phyloP scores from a whole-genome alignment of 2,113 vertebrate genomes.

The Brachirus orientalis region DNA sequence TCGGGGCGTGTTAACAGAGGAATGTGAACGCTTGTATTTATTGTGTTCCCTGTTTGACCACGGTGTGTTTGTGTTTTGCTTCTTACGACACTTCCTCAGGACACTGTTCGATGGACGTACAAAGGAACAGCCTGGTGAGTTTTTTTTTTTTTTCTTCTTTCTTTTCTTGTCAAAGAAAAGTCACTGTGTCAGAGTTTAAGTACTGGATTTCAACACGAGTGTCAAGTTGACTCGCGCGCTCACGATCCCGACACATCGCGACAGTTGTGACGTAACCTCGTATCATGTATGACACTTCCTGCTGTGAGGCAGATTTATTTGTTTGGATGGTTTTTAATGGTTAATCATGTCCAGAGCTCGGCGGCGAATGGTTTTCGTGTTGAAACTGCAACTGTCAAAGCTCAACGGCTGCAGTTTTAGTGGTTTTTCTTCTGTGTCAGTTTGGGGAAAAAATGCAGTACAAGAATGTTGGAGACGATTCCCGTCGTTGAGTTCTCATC shows the following conservation, averaged over 20 bases:
- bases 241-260: not conserved
- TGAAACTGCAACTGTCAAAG: too few relatives aligned
- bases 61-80: not conserved
- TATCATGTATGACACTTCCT: too few relatives aligned
- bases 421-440: too few relatives aligned
- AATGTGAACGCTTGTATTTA: not conserved
- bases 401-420: too few relatives aligned
- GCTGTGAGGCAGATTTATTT: too few relatives aligned
- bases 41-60: conserved; percentile 16
- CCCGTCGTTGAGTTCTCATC: too few relatives aligned
- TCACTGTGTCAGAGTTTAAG: not conserved
- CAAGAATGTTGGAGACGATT: too few relatives aligned
- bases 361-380: too few relatives aligned
- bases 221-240: not conserved
- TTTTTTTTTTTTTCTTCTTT: not conserved
- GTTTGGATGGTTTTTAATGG: too few relatives aligned
- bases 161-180: not conserved
- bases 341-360: too few relatives aligned
- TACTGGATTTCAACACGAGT: not conserved
- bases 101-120: conserved; percentile 83
- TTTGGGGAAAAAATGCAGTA: too few relatives aligned
- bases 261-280: not conserved
- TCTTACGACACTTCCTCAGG: conserved; percentile 64
- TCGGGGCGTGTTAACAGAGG: too few relatives aligned
- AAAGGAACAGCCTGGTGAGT: conserved; percentile 79